Percentiles rank a stretch among this genome's conserved stretches.
Evolutionary conservation across 2,113 vertebrate genomes (phyloP).

Genomic region (Balaeniceps rex): DNA sequence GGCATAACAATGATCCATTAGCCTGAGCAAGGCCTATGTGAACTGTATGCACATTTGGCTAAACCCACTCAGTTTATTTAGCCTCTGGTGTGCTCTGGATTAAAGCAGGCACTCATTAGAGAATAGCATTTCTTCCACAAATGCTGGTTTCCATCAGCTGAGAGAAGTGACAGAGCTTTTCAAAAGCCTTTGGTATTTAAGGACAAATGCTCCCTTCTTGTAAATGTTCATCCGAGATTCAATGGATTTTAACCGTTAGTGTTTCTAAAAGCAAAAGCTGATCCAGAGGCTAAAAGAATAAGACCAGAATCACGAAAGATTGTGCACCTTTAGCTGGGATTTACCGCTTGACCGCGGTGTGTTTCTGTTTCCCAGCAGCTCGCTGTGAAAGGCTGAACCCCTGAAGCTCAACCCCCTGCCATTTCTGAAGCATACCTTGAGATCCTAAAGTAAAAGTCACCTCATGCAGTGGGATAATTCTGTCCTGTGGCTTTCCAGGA

Average conservation of each 20-base stretch:
- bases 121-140: conserved; percentile 45
- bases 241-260: background rate
- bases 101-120: conserved; percentile 47
- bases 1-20: conserved; percentile 56
- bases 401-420: background rate
- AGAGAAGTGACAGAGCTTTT: conserved; percentile 25
- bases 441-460: background rate
- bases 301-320: background rate
- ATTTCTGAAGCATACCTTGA: background rate
- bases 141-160: conserved; percentile 15
- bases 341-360: background rate
- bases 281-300: conserved; percentile 5
- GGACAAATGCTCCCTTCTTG: conserved; percentile 4
- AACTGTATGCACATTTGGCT: conserved; percentile 49
- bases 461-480: background rate
- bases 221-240: background rate
- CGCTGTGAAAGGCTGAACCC: background rate
- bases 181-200: conserved; percentile 29
- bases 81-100: conserved; percentile 52
- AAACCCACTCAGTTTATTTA: conserved; percentile 44
- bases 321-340: background rate
- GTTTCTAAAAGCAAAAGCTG: conserved; percentile 1
- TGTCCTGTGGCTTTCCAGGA: background rate
- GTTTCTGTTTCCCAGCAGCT: background rate
- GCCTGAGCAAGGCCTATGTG: conserved; percentile 35